Conservation (phyloP, 2,888 invertebrate species). For the Loripinus fragilis region DNA sequence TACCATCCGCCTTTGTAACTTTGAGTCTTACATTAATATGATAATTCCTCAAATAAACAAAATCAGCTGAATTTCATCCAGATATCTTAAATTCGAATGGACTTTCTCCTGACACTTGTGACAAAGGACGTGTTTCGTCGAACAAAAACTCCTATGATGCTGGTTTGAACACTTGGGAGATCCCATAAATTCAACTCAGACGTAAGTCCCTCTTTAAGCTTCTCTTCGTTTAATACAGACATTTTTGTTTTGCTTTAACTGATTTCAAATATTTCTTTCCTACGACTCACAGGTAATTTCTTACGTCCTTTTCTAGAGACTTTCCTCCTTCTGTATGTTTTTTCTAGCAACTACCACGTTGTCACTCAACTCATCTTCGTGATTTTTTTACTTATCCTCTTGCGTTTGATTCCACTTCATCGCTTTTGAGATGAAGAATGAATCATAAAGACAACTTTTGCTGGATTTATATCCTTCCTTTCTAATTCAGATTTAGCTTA, state of each 20-base stretch:
- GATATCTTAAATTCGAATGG: slow-evolving; percentile 29
- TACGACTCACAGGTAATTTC: neutral
- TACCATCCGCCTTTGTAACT: slow-evolving; percentile 9
- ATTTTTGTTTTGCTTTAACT: neutral
- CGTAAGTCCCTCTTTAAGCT: slow-evolving; percentile 19
- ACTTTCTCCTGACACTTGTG: neutral
- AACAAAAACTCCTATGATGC: slow-evolving; percentile 26
- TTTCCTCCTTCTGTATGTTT: neutral
- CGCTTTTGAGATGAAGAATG: neutral
- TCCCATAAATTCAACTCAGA: slow-evolving; percentile 22
- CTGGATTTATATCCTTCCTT: too few species aligned
- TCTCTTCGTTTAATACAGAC: slow-evolving; percentile 16
- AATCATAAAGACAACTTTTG: slow-evolving; percentile 14
- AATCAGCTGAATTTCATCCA: slow-evolving; percentile 45
- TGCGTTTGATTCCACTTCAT: neutral
- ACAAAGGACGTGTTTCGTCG: slow-evolving; percentile 9
- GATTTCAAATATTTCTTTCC: neutral
- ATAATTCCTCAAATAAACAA: slow-evolving; percentile 31
- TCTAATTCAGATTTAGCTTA: neutral
- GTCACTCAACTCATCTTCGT: neutral
- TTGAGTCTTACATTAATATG: slow-evolving; percentile 26
- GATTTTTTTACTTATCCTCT: slow-evolving; percentile 8
- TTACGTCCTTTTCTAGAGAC: neutral
- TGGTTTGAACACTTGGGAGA: slow-evolving; percentile 31
- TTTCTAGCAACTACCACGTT: neutral